Conservation (phyloP, 2,797 vertebrate genomes). For the Acanthornis magna region DNA sequence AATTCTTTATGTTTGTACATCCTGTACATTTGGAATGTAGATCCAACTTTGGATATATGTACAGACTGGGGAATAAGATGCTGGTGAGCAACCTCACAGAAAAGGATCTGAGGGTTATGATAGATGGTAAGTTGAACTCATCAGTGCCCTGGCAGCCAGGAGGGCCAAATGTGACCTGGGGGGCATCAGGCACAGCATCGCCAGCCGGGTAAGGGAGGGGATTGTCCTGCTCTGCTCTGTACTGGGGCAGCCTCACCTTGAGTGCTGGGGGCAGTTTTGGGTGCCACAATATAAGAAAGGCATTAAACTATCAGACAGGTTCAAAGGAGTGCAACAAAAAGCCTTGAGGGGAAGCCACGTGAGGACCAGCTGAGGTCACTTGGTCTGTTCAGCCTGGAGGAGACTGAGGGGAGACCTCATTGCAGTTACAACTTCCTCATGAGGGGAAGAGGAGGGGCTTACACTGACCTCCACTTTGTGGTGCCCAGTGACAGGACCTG, state of each 20-base stretch:
- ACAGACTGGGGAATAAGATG: background rate
- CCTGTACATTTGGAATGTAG: background rate
- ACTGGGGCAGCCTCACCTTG: fast-evolving
- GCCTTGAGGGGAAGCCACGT: background rate
- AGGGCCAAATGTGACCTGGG: fast-evolving
- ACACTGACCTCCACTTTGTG: background rate
- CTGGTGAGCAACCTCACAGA: fast-evolving
- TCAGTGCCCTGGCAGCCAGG: background rate
- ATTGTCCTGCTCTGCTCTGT: background rate
- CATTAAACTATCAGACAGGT: fast-evolving
- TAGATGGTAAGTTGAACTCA: fast-evolving
- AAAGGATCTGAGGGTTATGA: fast-evolving
- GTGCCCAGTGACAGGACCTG: fast-evolving
- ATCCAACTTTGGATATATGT: fast-evolving
- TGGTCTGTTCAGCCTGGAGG: background rate
- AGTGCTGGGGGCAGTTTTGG: background rate
- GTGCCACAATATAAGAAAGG: fast-evolving
- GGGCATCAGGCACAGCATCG: fast-evolving
- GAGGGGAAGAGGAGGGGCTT: background rate
- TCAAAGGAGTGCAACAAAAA: background rate
- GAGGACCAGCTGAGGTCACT: background rate
- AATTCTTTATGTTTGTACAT: background rate
- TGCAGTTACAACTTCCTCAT: background rate
- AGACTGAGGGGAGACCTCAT: background rate
- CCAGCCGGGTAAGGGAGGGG: fast-evolving